Evolutionary conservation across 1,140 invertebrate species (phyloP), one percentile per base, ranked within the genome.

Genomic region (Caerostris darwini): DNA sequence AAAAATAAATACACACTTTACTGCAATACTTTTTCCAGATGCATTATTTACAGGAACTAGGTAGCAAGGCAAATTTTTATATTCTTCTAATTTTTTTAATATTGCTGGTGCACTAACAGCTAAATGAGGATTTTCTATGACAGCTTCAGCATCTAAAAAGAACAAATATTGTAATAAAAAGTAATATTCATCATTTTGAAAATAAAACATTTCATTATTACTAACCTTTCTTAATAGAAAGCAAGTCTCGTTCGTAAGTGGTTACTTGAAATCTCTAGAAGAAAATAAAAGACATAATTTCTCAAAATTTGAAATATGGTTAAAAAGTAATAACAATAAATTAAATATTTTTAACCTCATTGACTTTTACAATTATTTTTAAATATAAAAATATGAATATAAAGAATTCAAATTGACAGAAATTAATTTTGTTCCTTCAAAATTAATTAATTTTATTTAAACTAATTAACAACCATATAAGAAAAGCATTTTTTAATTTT

Each of bases 51-150:
- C 1, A 56, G 90, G 86, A 7, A 93, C 71, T 56, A 94, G 58
- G 59, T 90, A 61, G 59, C 86, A 93, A 50, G 94, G 94, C 5
- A 93, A 6, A 56, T 89, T 57, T 56, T 93, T 94, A 34, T 8
- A 86, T 17, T 71, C 64, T 67, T 89, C 50, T 12, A 94, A 56
- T 83, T 94, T 94, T 50, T 94, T 93, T 12, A 94, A 57, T 53
- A 94, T n/a, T 50, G n/a, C 85, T 8, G 89, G 64, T 34, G 90
- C 91, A 94, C 83, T 94, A 10, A 94, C 85, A 69, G 94, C 83
- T 82, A 94, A 56, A 54, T 58, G 88, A 19, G 88, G 89, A 85
- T 94, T 94, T 83, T 94, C 87, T 14, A 93, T 89, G 3, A 90
- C 91, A 82, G 67, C 54, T 61, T 93, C 91, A 3, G 91, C 94